phyloP scores from a whole-genome alignment of 2,888 invertebrate genomes.

The Sarcophaga rosellei region DNA sequence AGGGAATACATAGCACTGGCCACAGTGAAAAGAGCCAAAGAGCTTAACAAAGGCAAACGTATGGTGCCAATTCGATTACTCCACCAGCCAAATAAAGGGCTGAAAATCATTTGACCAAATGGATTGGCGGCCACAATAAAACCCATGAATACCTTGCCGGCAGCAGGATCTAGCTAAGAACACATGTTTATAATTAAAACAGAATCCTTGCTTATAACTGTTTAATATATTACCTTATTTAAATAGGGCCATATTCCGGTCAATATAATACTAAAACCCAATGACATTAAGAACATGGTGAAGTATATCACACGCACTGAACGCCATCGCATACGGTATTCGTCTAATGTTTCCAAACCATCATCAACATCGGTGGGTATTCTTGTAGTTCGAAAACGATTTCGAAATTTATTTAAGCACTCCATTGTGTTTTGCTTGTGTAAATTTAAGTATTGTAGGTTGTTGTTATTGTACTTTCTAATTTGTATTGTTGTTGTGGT shows the following conservation, averaged over 20 bases:
- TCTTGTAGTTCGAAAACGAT: constrained; percentile 71
- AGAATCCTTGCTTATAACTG: constrained; percentile 65
- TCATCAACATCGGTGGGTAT: constrained; percentile 79
- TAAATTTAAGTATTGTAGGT: neutral
- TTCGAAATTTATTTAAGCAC: constrained; percentile 68
- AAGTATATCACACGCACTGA: constrained; percentile 92
- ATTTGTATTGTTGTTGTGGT: constrained; percentile 9
- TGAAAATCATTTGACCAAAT: constrained; percentile 92
- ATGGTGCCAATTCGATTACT: constrained; percentile 88
- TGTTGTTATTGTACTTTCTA: neutral
- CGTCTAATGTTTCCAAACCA: constrained; percentile 85
- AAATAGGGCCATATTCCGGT: constrained; percentile 95
- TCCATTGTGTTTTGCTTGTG: constrained; percentile 72
- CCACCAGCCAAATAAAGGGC: constrained; percentile 92
- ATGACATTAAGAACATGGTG: constrained; percentile 94
- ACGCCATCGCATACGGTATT: constrained; percentile 88
- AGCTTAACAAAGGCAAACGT: constrained; percentile 87
- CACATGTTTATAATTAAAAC: constrained; percentile 9
- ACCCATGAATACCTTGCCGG: constrained; percentile 92
- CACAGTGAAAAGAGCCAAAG: constrained; percentile 87
- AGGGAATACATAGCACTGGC: constrained; percentile 89
- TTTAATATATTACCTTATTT: constrained; percentile 85
- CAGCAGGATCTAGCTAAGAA: constrained; percentile 88
- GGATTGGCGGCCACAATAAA: constrained; percentile 93
- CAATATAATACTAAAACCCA: constrained; percentile 93